Evolutionary conservation across 92 coral and sea anemone genomes (phyloP), one percentile per base, ranked within the genome.

Genomic region (Isaurus tuberculatus): DNA sequence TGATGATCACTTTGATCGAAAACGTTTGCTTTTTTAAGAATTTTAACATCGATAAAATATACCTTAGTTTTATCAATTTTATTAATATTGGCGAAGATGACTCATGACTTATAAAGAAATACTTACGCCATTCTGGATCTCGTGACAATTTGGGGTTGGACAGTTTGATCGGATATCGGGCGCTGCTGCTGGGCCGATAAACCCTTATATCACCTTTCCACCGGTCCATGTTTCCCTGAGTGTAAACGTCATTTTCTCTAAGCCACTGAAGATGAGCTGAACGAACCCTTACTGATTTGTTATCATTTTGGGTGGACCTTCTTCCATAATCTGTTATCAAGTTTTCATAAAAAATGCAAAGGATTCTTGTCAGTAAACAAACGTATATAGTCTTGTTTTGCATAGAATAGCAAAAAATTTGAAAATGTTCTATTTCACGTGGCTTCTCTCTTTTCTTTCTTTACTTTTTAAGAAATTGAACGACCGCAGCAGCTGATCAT

Each of bases 241-340:
- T 55, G 78, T 84, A 93, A 49, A 87, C 92, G 44, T 87, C 89
- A 77, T 91, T 93, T 46, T 85, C 98, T 36, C 83, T 83, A 40
- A 93, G 79, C 98, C 98, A 93, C 55, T 89, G 98, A 23, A 89
- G 79, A 70, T 91, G 93, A 23, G 98, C 95, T 46, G 92, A 86
- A n/a, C 98, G 85, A 61, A 91, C 72, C 33, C 80, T 79, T 9
- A 86, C 93, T 17, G 98, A 94, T 42, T 65, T 91, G 90, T 93
- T 93, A 28, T 84, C 93, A 27, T 70, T 72, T 79, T 86, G 94
- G 51, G 84, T 88, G 33, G 92, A 83, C 58, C 67, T 81, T 40
- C 84, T 81, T 2, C 87, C 94, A 80, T 83, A 88, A 46, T 93
- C 97, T 93, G 72, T 23, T 40, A n/a, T n/a, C 4, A 25, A 10